These are phyloP conservation scores for Rachycentron canadum DNA, from an alignment of 2,797 vertebrate species.

Conservation along the genomic window DNA sequence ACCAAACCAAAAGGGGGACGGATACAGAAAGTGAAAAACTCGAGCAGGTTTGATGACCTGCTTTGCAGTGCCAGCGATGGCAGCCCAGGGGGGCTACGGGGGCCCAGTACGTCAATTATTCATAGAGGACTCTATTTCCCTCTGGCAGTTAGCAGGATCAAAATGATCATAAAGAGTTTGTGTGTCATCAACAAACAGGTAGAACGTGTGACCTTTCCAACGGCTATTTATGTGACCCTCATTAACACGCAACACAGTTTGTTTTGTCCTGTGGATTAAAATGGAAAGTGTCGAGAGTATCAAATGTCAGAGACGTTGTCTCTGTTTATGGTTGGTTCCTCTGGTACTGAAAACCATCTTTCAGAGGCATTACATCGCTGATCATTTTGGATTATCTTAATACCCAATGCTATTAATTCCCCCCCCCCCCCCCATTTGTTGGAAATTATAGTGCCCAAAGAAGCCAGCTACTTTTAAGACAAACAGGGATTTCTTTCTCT, in stretches of 20 bases:
- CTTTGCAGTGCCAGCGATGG: background rate
- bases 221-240: constrained; percentile 25
- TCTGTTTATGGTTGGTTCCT: background rate
- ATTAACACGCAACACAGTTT: constrained; percentile 10
- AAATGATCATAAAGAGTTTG: constrained; percentile 13
- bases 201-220: constrained; percentile 16
- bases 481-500: too few species aligned
- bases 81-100: background rate
- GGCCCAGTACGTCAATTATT: constrained; percentile 25
- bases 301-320: constrained; percentile 13
- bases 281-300: background rate
- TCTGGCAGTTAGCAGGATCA: background rate
- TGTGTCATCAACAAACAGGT: background rate
- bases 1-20: background rate
- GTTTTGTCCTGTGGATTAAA: constrained; percentile 13
- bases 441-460: background rate
- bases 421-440: background rate
- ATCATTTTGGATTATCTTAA: background rate
- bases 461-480: too few species aligned
- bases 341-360: background rate
- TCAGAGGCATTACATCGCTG: background rate
- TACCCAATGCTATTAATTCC: background rate
- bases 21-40: background rate
- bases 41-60: background rate
- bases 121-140: background rate